Evolutionary conservation across 2,113 vertebrate species (phyloP).

Genomic region (Gallinago media): DNA sequence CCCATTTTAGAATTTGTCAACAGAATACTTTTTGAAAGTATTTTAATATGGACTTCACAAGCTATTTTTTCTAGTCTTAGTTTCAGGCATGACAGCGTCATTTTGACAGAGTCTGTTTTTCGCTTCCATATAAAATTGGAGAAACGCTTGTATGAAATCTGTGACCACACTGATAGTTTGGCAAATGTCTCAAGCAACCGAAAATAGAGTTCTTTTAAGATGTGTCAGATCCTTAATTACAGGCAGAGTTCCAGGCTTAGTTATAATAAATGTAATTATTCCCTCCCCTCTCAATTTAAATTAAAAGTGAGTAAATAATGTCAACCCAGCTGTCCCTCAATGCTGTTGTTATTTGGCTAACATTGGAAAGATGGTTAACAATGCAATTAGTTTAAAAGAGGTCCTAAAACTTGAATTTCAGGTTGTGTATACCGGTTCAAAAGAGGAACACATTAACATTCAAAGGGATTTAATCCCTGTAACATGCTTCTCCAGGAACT

Average conservation of each 20-base stretch:
- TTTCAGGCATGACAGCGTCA: neutral
- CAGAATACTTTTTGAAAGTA: neutral
- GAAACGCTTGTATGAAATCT: neutral
- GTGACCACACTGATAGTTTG: neutral
- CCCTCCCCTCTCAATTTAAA: slow-evolving; percentile 5
- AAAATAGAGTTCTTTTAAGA: slow-evolving; percentile 32
- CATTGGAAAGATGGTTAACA: neutral
- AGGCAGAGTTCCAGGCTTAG: slow-evolving; percentile 35
- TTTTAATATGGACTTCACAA: neutral
- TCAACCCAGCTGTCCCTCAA: neutral
- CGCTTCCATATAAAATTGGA: neutral
- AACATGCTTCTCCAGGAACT: slow-evolving; percentile 39
- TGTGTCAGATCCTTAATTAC: slow-evolving; percentile 58
- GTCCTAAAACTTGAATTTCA: slow-evolving; percentile 47
- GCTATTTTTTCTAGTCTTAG: slow-evolving; percentile 3
- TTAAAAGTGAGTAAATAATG: slow-evolving; percentile 37
- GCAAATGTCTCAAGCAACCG: neutral
- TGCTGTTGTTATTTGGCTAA: neutral
- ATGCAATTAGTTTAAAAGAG: slow-evolving; percentile 5
- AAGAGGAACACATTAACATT: slow-evolving; percentile 66
- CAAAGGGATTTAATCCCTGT: slow-evolving; percentile 66
- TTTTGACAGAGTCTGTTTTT: neutral
- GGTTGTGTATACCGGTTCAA: no score
- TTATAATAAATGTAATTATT: slow-evolving; percentile 61
- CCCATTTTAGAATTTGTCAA: slow-evolving; percentile 42